Evolutionary conservation across 2,888 invertebrate genomes (phyloP).

Genomic region (Ectemnius lituratus): DNA sequence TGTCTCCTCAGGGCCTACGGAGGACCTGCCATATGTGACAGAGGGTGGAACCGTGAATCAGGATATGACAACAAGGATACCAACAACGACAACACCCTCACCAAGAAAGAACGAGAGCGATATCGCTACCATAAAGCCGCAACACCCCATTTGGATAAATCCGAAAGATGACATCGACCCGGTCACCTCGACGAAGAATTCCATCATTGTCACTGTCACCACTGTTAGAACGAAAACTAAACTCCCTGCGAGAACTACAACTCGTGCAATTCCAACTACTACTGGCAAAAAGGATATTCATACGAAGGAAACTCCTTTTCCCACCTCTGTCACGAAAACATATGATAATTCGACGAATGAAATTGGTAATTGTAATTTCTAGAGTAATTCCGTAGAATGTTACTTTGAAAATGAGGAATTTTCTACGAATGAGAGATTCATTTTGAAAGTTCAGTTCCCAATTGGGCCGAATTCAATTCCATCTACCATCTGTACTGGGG

Average conservation of each 20-base stretch:
- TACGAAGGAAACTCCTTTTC: constrained; percentile 45
- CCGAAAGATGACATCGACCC: constrained; percentile 69
- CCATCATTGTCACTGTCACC: constrained; percentile 12
- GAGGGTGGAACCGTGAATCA: no score
- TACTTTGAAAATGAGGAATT: no score
- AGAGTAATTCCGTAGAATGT: no score
- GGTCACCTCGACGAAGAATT: constrained; percentile 17
- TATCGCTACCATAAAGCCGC: constrained; percentile 3
- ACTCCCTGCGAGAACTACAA: constrained; percentile 14
- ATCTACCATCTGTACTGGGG: no score
- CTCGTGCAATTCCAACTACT: constrained; percentile 48
- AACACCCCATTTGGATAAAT: constrained; percentile 51
- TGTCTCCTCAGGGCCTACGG: no score
- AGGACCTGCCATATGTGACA: no score
- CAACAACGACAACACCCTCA: no score
- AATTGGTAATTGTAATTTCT: constrained; percentile 41
- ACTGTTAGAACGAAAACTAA: constrained; percentile 27
- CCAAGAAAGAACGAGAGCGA: constrained; percentile 16
- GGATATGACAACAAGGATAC: no score
- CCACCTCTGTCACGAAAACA: constrained; percentile 21
- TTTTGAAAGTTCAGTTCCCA: background rate
- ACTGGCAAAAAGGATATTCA: constrained; percentile 13
- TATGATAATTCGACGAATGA: constrained; percentile 2
- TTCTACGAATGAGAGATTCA: no score
- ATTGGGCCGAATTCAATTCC: no score